Evolutionary conservation across 2,113 vertebrate genomes (phyloP).

Genomic region (Limanda limanda): DNA sequence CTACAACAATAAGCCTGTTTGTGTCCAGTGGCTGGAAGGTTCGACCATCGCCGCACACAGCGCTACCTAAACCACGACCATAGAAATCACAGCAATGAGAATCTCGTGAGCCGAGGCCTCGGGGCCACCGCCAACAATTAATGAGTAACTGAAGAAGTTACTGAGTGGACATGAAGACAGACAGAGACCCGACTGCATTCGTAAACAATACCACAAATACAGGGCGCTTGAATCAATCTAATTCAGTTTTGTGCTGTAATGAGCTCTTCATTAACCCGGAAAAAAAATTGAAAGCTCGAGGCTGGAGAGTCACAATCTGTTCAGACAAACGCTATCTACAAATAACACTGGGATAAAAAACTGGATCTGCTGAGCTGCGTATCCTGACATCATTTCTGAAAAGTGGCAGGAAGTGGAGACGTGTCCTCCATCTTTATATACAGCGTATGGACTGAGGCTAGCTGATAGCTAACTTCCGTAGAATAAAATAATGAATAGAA

Average conservation of each 20-base stretch:
- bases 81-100: constrained; percentile 48
- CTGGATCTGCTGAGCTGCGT: not conserved
- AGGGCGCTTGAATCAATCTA: not conserved
- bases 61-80: constrained; percentile 32
- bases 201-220: constrained; percentile 1
- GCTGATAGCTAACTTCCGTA: not conserved
- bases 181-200: constrained; percentile 2
- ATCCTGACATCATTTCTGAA: too few species aligned
- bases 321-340: not conserved
- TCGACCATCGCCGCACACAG: not conserved
- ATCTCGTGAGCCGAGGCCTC: constrained; percentile 58
- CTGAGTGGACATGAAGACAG: constrained; percentile 7
- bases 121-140: constrained; percentile 45
- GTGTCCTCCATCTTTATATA: too few species aligned
- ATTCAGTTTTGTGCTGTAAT: not conserved
- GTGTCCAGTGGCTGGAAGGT: constrained; percentile 12
- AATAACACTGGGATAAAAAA: not conserved
- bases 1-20: constrained; percentile 31
- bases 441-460: too few species aligned
- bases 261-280: not conserved
- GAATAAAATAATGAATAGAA: not conserved
- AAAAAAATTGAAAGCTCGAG: not conserved
- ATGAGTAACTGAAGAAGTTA: constrained; percentile 4
- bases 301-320: not conserved
- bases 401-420: too few species aligned